Evolutionary conservation across 2,797 vertebrate genomes (phyloP).

Genomic region (Pygocentrus nattereri): DNA sequence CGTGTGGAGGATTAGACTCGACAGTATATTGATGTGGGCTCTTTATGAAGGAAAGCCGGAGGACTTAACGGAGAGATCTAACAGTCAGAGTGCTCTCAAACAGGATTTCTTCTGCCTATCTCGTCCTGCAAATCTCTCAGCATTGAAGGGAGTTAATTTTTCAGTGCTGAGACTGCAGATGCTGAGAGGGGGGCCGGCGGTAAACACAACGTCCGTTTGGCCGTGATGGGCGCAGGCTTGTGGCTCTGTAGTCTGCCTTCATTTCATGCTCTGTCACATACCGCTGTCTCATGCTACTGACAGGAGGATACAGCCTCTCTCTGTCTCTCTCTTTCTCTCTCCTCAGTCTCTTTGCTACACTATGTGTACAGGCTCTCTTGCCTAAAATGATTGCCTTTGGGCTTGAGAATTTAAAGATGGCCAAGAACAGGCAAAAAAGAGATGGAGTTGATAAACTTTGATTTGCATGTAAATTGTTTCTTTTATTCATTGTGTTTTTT

Average conservation of each 20-base stretch:
- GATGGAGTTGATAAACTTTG: constrained; percentile 81
- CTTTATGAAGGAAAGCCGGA: constrained; percentile 74
- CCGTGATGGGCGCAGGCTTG: constrained; percentile 77
- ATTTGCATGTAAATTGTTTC: constrained; percentile 87
- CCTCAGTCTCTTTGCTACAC: constrained; percentile 14
- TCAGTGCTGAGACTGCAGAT: constrained; percentile 69
- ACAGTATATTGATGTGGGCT: constrained; percentile 67
- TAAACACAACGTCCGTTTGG: constrained; percentile 72
- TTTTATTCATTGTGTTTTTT: constrained; percentile 56
- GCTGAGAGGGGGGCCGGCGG: constrained; percentile 66
- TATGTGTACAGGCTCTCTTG: constrained; percentile 54
- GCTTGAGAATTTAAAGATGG: constrained; percentile 78
- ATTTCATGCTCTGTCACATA: constrained; percentile 84
- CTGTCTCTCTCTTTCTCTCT: constrained; percentile 51
- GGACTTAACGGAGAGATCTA: constrained; percentile 72
- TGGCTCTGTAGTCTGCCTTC: constrained; percentile 77
- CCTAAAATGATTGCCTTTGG: constrained; percentile 77
- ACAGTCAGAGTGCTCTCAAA: constrained; percentile 78
- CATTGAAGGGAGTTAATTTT: constrained; percentile 79
- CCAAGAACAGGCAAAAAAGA: constrained; percentile 72
- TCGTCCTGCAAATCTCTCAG: constrained; percentile 77
- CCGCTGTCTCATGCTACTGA: constrained; percentile 77
- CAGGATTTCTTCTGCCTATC: constrained; percentile 77
- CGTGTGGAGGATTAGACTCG: constrained; percentile 69
- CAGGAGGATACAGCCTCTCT: constrained; percentile 60